Evolutionary conservation across 1,140 invertebrate species (phyloP).

Genomic region (Ectropis grisescens): DNA sequence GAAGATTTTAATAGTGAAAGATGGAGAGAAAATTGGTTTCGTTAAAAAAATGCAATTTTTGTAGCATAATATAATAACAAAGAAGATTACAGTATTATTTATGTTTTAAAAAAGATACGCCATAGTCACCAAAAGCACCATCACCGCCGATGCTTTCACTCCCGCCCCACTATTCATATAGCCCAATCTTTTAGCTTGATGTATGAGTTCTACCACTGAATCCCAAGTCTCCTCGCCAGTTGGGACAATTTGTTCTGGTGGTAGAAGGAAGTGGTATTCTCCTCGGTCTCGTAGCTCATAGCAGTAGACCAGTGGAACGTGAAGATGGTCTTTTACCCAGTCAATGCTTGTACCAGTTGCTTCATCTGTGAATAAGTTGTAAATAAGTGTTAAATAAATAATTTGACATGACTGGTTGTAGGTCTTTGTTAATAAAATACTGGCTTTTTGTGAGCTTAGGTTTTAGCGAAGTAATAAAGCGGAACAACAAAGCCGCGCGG

Average conservation of each 20-base stretch:
- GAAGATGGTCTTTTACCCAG: slow-evolving; percentile 75
- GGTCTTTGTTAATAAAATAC: too few species aligned
- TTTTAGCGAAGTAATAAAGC: too few species aligned
- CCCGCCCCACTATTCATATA: slow-evolving; percentile 30
- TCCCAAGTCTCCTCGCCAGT: slow-evolving; percentile 80
- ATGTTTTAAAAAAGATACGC: too few species aligned
- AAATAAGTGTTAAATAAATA: not conserved
- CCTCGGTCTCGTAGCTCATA: slow-evolving; percentile 79
- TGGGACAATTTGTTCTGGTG: slow-evolving; percentile 80
- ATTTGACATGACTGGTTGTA: too few species aligned
- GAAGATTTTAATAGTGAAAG: too few species aligned
- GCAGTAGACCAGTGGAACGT: slow-evolving; percentile 75
- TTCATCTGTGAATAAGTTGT: slow-evolving; percentile 41
- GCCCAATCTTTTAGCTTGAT: slow-evolving; percentile 63
- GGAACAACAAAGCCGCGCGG: too few species aligned
- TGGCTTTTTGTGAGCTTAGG: too few species aligned
- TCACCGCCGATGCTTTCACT: slow-evolving; percentile 10
- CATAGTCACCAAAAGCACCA: too few species aligned
- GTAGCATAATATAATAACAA: too few species aligned
- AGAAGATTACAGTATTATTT: too few species aligned
- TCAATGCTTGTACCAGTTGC: slow-evolving; percentile 76
- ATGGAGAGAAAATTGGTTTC: too few species aligned
- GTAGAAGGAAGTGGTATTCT: slow-evolving; percentile 81
- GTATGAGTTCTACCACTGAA: slow-evolving; percentile 74
- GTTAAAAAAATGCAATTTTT: too few species aligned